phyloP scores from a whole-genome alignment of 2,888 invertebrate genomes.

The Tenthredo notha region DNA sequence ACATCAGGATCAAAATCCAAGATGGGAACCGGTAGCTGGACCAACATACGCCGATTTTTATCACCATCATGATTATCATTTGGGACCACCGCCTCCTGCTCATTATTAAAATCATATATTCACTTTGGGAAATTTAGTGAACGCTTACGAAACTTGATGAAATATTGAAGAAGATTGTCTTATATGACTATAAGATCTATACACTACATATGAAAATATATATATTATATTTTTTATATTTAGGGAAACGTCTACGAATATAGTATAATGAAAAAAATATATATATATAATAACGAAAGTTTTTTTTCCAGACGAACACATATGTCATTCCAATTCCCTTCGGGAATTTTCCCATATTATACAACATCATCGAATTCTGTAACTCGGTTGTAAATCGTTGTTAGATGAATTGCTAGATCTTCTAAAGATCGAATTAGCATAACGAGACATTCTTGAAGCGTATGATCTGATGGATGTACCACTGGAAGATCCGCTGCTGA shows the following conservation, averaged over 20 bases:
- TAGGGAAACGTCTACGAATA: no score
- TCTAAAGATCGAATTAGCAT: conserved; percentile 56
- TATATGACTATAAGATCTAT: background rate
- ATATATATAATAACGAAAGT: no score
- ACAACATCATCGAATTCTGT: background rate
- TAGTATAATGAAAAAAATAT: no score
- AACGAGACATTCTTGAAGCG: conserved; percentile 63
- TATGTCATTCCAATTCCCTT: no score
- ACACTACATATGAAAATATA: background rate
- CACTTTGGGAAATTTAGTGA: background rate
- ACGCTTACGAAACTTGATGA: background rate
- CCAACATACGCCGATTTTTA: conserved; percentile 44
- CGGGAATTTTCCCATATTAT: no score
- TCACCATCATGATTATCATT: conserved; percentile 42
- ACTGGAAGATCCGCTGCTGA: conserved; percentile 55
- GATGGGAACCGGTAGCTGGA: conserved; percentile 17
- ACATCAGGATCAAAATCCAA: conserved; percentile 29
- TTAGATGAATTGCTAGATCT: background rate
- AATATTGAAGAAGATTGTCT: background rate
- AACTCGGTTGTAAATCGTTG: conserved; percentile 12
- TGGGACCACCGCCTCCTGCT: conserved; percentile 36
- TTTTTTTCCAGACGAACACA: no score
- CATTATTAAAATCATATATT: background rate
- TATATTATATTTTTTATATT: conserved; percentile 3
- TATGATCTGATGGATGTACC: conserved; percentile 65